Base-by-base conservation (phyloP, 2,888 invertebrate species). In the Meliscaeva auricollis region DNA sequence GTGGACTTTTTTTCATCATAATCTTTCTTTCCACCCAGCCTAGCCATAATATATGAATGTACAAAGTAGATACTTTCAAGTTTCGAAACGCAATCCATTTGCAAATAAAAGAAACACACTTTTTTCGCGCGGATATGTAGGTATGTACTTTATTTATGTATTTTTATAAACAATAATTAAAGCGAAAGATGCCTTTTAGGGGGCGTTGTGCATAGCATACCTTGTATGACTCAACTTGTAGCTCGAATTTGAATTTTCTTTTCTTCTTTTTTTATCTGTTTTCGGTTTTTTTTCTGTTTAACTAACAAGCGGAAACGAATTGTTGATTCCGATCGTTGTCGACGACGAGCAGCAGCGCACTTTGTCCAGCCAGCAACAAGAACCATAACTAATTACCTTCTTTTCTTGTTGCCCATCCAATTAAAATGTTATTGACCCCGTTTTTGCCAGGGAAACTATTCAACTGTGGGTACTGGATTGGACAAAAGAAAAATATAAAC, bases 351-450 rank as follows among this genome's bases (percentile, higher is more conserved):
- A 58, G 20, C 58, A 66, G 46, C n/a, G n/a, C n/a, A n/a, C n/a
- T n/a, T n/a, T n/a, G n/a, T n/a, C n/a, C n/a, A 13, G 9, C 13
- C 17, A 54, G n/a, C 11, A 58, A 72, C 68, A 41, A 56, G 32
- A 62, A 69, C 48, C 46, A 38, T 58, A 30, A 58, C 77, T 73
- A 83, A 78, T 77, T 83, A 76, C 58, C 64, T 54, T 70, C 15
- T 35, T 22, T 64, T 48, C 74, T 78, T 64, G 69, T 50, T 72
- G 70, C 54, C 64, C 69, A 75, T 69, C 74, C 70, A 84, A 79
- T 84, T 75, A 69, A 52, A 66, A 79, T 70, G 83, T 79, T 84
- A 84, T 79, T 84, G 83, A 84, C 83, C 83, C 69, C 60, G 9
- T 46, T 52, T 41, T 20, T n/a, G 13, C 17, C 46, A 32, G 56